Evolutionary conservation across 2,888 invertebrate species (phyloP), one percentile per base, ranked within the genome.

Genomic region (Drosophila mimetica): DNA sequence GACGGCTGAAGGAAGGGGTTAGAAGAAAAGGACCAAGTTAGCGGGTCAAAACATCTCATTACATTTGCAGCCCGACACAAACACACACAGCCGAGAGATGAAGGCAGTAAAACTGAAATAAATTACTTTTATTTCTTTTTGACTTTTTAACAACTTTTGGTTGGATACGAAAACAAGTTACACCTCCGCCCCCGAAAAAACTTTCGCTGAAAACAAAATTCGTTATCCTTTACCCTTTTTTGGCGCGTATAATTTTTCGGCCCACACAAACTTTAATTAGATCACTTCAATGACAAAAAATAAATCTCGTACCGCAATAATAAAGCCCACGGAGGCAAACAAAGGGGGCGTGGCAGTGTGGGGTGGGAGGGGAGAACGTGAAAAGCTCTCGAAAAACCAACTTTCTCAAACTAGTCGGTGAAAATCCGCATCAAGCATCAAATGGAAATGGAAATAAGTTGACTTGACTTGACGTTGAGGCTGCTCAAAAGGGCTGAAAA

Each of bases 361-460:
- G 16, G n/a, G 20, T 20, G 30, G n/a, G 16, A n/a, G 20, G 25
- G 30, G 13, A 11, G 25, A 28, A 36, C 66, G 60, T 59, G 54
- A 71, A 81, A 82, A 84, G 85, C 87, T 87, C 82, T 71, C 72
- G 25, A 37, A 25, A 55, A 66, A 63, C 59, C 54, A 77, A 79
- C 65, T 86, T 86, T 67, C 51, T 30, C 67, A 64, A 82, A 76
- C 79, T 77, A 86, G 64, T 64, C 54, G 48, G 72, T 53, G 53
- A 77, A 77, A 81, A 84, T 54, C 50, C 63, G 53, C 77, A 30
- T 53, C 70, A 64, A 67, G 75, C 79, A 85, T 72, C 71, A 76
- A 79, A 81, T 79, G 77, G 63, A 80, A 73, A 86, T 87, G 87
- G 82, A 81, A 81, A 86, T 85, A 74, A 84, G 82, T 81, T 78